These are phyloP conservation scores for Mesorhabditis sp. DNA, from an alignment of 2,888 invertebrate genomes.

Conservation along the genomic window DNA sequence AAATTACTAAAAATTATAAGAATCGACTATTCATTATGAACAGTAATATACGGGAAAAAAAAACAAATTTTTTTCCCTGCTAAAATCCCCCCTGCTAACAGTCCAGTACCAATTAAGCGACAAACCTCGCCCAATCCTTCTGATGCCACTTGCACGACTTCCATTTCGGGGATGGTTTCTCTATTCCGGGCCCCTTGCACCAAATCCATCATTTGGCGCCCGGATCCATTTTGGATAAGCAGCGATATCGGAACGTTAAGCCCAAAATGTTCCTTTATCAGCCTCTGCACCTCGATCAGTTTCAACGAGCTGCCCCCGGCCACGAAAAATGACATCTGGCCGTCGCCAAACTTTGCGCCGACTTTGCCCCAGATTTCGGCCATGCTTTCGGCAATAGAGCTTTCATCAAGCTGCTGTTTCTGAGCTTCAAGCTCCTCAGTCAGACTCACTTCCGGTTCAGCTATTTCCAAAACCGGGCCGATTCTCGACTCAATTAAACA, in stretches of 20 bases:
- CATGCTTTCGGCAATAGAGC: neutral
- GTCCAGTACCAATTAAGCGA: no score
- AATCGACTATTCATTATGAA: no score
- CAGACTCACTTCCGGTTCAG: neutral
- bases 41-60: no score
- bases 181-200: no score
- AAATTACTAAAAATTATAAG: no score
- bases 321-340: neutral
- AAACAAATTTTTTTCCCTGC: no score
- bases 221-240: neutral
- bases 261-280: neutral
- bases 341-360: neutral
- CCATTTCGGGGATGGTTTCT: no score
- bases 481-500: neutral
- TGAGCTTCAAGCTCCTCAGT: neutral
- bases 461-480: neutral
- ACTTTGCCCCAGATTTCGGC: neutral
- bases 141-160: no score
- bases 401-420: neutral
- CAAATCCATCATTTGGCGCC: neutral
- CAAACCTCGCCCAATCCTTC: no score
- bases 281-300: neutral
- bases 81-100: no score
- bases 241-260: neutral
- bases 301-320: conserved; percentile 1